A percentile compares a stretch with the other conserved stretches of the same genome.
These are phyloP conservation scores for Chondrosia reniformis DNA, from an alignment of 37 sponge, comb jelly and placozoan species.

Conservation along the genomic window DNA sequence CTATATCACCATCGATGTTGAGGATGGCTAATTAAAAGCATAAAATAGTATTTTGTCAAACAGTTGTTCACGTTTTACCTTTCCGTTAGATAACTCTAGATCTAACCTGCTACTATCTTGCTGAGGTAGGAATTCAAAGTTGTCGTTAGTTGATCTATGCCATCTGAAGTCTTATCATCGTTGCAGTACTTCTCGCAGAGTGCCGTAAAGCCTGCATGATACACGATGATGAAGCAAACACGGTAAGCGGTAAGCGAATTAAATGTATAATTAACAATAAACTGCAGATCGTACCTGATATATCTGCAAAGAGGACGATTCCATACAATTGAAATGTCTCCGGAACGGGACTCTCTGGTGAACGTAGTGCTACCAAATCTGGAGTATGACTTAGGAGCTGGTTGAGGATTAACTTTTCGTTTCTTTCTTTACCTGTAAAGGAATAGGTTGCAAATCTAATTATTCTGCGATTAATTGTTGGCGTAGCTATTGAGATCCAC, in stretches of 20 bases:
- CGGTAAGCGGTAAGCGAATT: neutral
- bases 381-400: constrained; percentile 69
- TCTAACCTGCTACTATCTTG: constrained; percentile 71
- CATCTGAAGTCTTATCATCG: constrained; percentile 35
- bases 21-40: constrained; percentile 46
- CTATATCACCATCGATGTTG: constrained; percentile 76
- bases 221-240: neutral
- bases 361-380: constrained; percentile 40
- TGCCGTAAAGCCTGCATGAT: constrained; percentile 77
- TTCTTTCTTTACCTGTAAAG: too few species aligned
- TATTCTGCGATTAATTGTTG: too few species aligned
- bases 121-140: constrained; percentile 83
- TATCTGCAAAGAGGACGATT: constrained; percentile 69
- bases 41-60: neutral
- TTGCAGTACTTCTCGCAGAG: constrained; percentile 88
- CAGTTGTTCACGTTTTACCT: neutral
- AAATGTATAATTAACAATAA: neutral
- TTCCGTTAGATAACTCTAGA: neutral
- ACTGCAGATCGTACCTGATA: constrained; percentile 54
- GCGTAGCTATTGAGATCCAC: too few species aligned
- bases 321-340: constrained; percentile 52
- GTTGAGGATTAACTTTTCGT: too few species aligned
- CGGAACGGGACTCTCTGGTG: constrained; percentile 41
- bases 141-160: constrained; percentile 79
- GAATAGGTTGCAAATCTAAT: too few species aligned